Percentiles rank a stretch among this genome's conserved stretches.
Evolutionary conservation across 2,113 vertebrate species (phyloP).

Genomic region (Centropus bengalensis): DNA sequence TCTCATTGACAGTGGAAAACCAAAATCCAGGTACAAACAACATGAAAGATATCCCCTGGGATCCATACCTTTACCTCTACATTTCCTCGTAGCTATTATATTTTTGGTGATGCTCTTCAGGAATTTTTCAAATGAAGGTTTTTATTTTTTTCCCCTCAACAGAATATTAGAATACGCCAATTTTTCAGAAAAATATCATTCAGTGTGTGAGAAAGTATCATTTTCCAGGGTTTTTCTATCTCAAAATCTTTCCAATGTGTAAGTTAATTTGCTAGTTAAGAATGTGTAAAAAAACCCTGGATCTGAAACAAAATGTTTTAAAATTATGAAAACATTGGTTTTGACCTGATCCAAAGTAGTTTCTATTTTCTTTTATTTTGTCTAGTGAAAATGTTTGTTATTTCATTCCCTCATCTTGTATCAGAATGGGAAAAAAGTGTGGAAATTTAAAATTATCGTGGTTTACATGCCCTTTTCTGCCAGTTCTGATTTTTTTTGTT

Average conservation of each 20-base stretch:
- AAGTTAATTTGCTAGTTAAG: slow-evolving; percentile 12
- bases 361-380: slow-evolving; percentile 16
- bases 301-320: background rate
- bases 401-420: background rate
- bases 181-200: background rate
- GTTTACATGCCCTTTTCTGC: background rate
- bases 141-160: background rate
- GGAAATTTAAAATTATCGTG: background rate
- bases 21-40: background rate
- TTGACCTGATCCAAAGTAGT: slow-evolving; percentile 16
- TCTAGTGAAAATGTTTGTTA: background rate
- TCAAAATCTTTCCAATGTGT: background rate
- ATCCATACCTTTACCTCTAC: background rate
- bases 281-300: background rate
- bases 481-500: background rate
- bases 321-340: background rate
- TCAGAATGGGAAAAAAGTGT: background rate
- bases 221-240: slow-evolving; percentile 1
- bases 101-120: background rate
- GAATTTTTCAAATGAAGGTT: background rate
- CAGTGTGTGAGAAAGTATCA: background rate
- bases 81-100: background rate
- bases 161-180: slow-evolving; percentile 5
- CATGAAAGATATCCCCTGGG: background rate
- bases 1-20: background rate